phyloP scores from a whole-genome alignment of 1,140 invertebrate species.

The Cydia fagiglandana region DNA sequence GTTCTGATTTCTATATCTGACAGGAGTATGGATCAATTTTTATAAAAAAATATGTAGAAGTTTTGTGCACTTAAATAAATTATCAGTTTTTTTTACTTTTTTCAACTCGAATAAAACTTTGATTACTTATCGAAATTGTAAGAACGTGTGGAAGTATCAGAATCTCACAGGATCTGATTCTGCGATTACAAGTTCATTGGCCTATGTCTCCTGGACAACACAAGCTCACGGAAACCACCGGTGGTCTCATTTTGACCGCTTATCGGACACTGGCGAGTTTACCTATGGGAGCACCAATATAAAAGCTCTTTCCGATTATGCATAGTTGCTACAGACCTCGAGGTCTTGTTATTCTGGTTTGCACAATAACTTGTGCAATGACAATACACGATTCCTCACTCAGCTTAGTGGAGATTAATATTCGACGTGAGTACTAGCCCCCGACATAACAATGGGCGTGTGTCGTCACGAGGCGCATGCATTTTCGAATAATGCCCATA shows the following conservation, averaged over 20 bases:
- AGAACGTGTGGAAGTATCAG: neutral
- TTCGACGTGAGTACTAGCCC: conserved; percentile 64
- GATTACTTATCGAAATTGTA: neutral
- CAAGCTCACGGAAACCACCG: conserved; percentile 3
- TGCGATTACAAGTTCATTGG: conserved; percentile 25
- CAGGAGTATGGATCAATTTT: too few relatives aligned
- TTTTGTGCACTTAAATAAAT: neutral
- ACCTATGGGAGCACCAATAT: neutral
- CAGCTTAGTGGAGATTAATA: conserved; percentile 71
- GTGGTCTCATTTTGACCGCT: neutral
- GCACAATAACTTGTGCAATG: neutral
- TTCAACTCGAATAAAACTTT: neutral
- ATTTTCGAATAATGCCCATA: conserved; percentile 77
- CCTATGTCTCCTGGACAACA: conserved; percentile 8
- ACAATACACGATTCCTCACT: conserved; percentile 45
- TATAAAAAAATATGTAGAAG: too few relatives aligned
- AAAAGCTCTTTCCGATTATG: neutral
- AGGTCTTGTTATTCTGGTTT: neutral
- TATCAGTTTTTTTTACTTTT: neutral
- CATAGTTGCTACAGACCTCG: neutral
- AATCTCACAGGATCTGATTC: neutral
- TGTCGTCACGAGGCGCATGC: conserved; percentile 66
- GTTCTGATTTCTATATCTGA: too few relatives aligned
- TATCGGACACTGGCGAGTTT: neutral
- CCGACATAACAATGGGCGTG: conserved; percentile 65